Base-by-base conservation (phyloP, 2,888 invertebrate species). In the Crepidodera aurea region DNA sequence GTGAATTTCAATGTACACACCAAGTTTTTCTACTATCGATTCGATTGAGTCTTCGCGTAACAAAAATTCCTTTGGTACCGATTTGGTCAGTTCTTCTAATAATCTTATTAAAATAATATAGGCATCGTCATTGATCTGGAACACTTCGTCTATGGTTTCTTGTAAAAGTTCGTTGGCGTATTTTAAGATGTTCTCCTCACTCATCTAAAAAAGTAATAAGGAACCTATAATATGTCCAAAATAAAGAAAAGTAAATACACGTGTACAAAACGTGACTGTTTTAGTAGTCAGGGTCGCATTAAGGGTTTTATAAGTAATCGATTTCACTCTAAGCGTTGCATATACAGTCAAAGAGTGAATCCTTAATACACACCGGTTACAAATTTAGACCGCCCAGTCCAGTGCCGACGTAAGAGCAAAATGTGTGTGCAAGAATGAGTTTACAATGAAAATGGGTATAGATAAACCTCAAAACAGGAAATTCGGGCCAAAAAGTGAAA, bases 141-240 rank as follows among this genome's bases (percentile, higher is more conserved):
- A 15, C 18, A 71, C 69, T 15, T 75, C 72, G 2, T 75, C 72
- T 4, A 78, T 57, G 15, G 75, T 71, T 39, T 75, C 74, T 15
- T 75, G 70, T 8, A 79, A 55, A 12, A 75, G 67, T 50, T 75
- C 75, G 51, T 55, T 58, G 0, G 70, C 65, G 42, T 68, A 73
- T 22, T 56, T 51, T 3, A 55, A 22, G 3, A 75, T 58, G 39
- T 66, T 73, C 12, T 71, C 72, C 32, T 74, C 73, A 12, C 66
- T 72, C n/a, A 72, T 46, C 75, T 72, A 48, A 8, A 48, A 42
- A 32, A 32, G 2, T n/a, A 32, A n/a, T 32, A 32, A 27, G 7
- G 27, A 7, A 7, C 27, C n/a, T n/a, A n/a, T n/a, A 27, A 27
- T n/a, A n/a, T n/a, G n/a, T n/a, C n/a, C n/a, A n/a, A n/a, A n/a